Conservation (phyloP, 2,113 vertebrate genomes). For the Sebastes schlegelii region DNA sequence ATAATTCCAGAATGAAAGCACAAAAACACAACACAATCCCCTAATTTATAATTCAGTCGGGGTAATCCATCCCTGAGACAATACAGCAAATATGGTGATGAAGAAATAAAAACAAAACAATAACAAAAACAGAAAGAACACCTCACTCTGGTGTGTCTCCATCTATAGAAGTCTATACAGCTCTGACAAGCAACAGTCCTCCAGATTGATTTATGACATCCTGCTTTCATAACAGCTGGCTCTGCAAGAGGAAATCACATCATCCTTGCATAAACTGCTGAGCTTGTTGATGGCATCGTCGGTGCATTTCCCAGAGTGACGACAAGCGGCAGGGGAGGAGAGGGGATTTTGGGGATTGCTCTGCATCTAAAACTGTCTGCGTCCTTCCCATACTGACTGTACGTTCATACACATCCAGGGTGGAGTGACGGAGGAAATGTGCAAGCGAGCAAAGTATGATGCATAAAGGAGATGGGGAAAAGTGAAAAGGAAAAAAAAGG, state of each 20-base stretch:
- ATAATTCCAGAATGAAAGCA: neutral
- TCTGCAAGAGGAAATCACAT: conserved; percentile 59
- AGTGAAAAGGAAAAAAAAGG: conserved; percentile 12
- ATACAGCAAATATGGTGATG: neutral
- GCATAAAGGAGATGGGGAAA: conserved; percentile 24
- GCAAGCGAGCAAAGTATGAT: conserved; percentile 40
- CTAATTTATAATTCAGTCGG: neutral
- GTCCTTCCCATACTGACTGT: conserved; percentile 17
- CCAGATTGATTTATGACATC: conserved; percentile 62
- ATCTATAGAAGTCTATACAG: conserved; percentile 6
- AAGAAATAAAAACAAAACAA: neutral
- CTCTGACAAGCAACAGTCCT: conserved; percentile 1
- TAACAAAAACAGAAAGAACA: neutral
- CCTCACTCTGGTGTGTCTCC: neutral
- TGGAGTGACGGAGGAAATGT: conserved; percentile 33
- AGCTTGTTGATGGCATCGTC: conserved; percentile 44
- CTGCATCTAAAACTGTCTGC: conserved; percentile 7
- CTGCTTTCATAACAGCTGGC: conserved; percentile 59
- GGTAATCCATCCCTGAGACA: neutral
- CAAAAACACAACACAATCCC: neutral
- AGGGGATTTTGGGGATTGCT: neutral
- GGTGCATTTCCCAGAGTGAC: conserved; percentile 40
- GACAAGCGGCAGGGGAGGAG: neutral
- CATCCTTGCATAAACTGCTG: conserved; percentile 63
- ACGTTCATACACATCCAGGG: conserved; percentile 21